Conservation (phyloP, 2,888 invertebrate species). For the Heliconius cydno region DNA sequence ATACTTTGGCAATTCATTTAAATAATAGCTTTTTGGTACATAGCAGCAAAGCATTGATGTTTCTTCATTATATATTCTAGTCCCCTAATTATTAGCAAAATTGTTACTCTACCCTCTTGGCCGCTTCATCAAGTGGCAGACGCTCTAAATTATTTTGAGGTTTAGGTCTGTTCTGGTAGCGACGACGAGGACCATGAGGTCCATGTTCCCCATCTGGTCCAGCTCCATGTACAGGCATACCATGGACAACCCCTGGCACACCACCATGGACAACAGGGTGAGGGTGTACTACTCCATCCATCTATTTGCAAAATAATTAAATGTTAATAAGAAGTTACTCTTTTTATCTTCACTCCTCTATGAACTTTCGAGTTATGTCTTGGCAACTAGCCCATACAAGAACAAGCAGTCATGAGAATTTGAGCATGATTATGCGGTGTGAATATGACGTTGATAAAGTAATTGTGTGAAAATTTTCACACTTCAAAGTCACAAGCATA, state of each 20-base stretch:
- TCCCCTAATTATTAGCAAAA: not conserved
- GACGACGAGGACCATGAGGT: constrained; percentile 71
- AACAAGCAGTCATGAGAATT: constrained; percentile 14
- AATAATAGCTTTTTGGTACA: too few relatives aligned
- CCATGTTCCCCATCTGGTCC: constrained; percentile 76
- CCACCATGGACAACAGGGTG: constrained; percentile 70
- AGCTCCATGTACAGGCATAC: constrained; percentile 72
- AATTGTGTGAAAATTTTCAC: not conserved
- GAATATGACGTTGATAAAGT: not conserved
- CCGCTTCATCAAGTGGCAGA: constrained; percentile 87
- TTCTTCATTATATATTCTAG: not conserved
- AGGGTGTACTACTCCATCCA: constrained; percentile 75
- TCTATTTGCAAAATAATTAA: constrained; percentile 53
- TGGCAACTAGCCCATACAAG: constrained; percentile 1
- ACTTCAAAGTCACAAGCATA: not conserved
- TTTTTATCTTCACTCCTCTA: not conserved
- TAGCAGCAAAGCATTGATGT: too few relatives aligned
- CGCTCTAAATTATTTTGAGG: constrained; percentile 79
- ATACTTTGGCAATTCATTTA: too few relatives aligned
- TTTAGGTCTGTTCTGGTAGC: constrained; percentile 75
- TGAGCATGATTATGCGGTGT: not conserved
- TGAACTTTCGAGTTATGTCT: not conserved
- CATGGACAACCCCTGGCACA: constrained; percentile 70
- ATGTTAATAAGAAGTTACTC: constrained; percentile 27
- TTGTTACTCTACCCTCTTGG: constrained; percentile 81